These are phyloP conservation scores for Coptodon bakossiorum DNA, from an alignment of 2,113 vertebrate genomes.

Conservation along the genomic window DNA sequence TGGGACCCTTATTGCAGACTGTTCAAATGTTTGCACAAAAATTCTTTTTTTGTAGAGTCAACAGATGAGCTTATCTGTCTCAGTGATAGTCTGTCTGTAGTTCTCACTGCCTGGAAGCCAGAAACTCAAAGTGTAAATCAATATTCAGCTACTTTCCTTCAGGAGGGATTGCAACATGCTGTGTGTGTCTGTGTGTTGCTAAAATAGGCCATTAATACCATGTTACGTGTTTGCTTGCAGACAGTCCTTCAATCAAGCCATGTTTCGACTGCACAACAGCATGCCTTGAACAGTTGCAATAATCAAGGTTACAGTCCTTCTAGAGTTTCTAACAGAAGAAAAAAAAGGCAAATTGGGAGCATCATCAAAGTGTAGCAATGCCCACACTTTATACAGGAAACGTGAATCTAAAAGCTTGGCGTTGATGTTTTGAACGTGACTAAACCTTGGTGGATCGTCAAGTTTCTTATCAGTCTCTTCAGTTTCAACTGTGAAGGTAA, in stretches of 20 bases:
- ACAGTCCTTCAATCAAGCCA: neutral
- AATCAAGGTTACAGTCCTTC: neutral
- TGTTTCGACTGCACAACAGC: neutral
- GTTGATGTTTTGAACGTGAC: neutral
- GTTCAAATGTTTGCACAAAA: neutral
- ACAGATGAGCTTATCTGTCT: neutral
- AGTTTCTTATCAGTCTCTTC: neutral
- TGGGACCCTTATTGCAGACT: neutral
- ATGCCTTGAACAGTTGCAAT: neutral
- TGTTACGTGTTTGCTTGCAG: neutral
- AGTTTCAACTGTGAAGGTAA: neutral
- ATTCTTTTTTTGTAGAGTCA: neutral
- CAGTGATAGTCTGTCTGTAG: neutral
- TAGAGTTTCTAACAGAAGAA: neutral
- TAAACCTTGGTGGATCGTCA: neutral
- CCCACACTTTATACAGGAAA: neutral
- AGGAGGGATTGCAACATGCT: neutral
- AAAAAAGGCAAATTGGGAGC: neutral
- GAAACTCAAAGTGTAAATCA: neutral
- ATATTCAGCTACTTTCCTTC: neutral
- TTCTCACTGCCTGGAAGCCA: neutral
- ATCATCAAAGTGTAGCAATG: neutral
- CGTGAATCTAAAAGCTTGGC: neutral
- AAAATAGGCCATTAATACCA: neutral
- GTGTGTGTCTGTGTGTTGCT: neutral